These are phyloP conservation scores for Pachypeltis micranthus DNA, from an alignment of 1,140 invertebrate species.

Conservation along the genomic window DNA sequence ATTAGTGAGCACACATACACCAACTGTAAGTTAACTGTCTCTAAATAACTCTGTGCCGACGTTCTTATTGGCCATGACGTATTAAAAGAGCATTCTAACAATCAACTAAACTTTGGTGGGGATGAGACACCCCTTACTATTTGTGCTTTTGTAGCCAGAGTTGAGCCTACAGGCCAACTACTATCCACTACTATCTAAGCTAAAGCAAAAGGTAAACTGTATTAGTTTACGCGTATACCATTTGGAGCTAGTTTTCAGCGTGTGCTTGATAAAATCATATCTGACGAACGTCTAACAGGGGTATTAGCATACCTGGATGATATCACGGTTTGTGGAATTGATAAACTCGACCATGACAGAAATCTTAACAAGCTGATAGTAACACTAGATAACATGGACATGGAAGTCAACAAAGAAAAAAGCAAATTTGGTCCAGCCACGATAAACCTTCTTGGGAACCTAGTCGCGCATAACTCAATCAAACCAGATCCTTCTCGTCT, in stretches of 20 bases:
- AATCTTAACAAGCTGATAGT: background rate
- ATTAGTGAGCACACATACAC: background rate
- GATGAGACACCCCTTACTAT: background rate
- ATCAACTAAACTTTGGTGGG: background rate
- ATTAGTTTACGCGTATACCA: background rate
- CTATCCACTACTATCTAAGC: background rate
- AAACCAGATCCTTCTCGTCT: slow-evolving; percentile 1
- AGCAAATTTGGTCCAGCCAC: background rate
- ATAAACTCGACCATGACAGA: background rate
- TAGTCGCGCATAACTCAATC: slow-evolving; percentile 1
- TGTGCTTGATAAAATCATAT: background rate
- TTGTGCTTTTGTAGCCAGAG: background rate
- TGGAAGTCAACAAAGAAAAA: background rate
- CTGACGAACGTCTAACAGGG: background rate
- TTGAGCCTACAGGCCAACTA: background rate
- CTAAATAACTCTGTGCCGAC: background rate
- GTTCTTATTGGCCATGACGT: background rate
- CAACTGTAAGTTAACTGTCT: background rate
- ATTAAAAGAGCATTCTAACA: background rate
- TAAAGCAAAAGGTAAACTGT: slow-evolving; percentile 2
- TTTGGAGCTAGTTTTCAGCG: slow-evolving; percentile 1
- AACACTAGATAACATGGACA: background rate
- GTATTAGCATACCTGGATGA: background rate
- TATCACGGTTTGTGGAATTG: background rate
- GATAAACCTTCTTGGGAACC: background rate